Percentiles rank a stretch among this genome's conserved stretches.
These are phyloP conservation scores for Acridotheres tristis DNA, from an alignment of 2,797 vertebrate genomes.

Conservation along the genomic window DNA sequence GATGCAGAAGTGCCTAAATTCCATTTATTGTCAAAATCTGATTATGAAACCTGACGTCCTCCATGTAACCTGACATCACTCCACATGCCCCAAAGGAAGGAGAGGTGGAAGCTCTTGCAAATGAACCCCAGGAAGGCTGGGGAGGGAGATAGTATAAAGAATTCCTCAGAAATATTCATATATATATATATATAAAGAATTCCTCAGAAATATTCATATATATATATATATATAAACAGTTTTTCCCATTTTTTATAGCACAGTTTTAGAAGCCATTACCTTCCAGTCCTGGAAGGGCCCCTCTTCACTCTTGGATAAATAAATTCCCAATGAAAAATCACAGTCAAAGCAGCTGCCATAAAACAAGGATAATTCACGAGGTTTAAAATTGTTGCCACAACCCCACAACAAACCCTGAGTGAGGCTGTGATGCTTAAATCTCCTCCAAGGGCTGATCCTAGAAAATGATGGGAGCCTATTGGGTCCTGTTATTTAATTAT, in stretches of 20 bases:
- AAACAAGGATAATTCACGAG: neutral
- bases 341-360: neutral
- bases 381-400: neutral
- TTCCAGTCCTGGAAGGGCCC: neutral
- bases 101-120: conserved; percentile 25
- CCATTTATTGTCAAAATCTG: conserved; percentile 75
- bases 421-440: neutral
- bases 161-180: neutral
- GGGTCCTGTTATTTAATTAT: conserved; percentile 32
- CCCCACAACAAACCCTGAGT: neutral
- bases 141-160: neutral
- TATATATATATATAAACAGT: neutral
- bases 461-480: conserved; percentile 13
- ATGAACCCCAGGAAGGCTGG: conserved; percentile 32
- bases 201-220: no score
- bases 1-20: conserved; percentile 70
- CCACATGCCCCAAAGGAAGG: conserved; percentile 38
- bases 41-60: conserved; percentile 74
- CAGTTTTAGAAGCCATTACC: neutral
- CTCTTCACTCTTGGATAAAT: neutral
- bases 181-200: no score
- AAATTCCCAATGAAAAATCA: neutral
- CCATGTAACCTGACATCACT: conserved; percentile 55
- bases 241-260: neutral
- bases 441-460: conserved; percentile 1